Evolutionary conservation across 2,797 vertebrate species (phyloP).

Genomic region (Mormyrus hasselquistii): DNA sequence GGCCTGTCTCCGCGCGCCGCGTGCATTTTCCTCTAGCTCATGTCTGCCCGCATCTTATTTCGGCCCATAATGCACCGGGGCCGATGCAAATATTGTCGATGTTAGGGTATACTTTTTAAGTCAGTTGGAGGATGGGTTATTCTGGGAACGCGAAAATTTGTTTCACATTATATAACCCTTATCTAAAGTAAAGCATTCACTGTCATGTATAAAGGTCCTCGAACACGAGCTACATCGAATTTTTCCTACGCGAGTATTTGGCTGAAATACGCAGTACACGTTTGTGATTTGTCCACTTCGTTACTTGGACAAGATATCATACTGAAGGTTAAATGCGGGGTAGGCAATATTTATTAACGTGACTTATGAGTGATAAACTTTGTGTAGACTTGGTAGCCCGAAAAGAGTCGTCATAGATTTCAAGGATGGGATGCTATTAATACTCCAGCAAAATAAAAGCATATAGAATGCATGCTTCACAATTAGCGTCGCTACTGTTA

Average conservation of each 20-base stretch:
- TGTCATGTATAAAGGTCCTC: not conserved
- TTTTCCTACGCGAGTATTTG: not conserved
- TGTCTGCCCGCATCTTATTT: slow-evolving; percentile 81
- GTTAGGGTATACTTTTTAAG: not conserved
- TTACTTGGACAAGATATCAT: not conserved
- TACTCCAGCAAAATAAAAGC: not conserved
- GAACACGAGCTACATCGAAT: not conserved
- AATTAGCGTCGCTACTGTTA: not conserved
- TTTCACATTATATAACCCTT: not conserved
- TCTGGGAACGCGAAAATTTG: not conserved
- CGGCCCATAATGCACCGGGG: slow-evolving; percentile 84
- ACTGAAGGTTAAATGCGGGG: not conserved
- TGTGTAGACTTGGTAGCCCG: not conserved
- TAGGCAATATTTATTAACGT: not conserved
- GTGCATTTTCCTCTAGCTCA: slow-evolving; percentile 72
- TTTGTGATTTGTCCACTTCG: not conserved
- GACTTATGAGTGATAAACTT: not conserved
- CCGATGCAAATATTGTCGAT: not conserved
- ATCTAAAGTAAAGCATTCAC: not conserved
- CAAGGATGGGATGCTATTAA: not conserved
- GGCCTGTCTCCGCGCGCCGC: slow-evolving; percentile 49
- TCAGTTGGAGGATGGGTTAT: not conserved
- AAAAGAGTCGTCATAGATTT: not conserved
- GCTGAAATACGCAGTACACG: not conserved
- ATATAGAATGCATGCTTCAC: not conserved